phyloP scores from a whole-genome alignment of 2,797 vertebrate genomes.

The Crenichthys baileyi region DNA sequence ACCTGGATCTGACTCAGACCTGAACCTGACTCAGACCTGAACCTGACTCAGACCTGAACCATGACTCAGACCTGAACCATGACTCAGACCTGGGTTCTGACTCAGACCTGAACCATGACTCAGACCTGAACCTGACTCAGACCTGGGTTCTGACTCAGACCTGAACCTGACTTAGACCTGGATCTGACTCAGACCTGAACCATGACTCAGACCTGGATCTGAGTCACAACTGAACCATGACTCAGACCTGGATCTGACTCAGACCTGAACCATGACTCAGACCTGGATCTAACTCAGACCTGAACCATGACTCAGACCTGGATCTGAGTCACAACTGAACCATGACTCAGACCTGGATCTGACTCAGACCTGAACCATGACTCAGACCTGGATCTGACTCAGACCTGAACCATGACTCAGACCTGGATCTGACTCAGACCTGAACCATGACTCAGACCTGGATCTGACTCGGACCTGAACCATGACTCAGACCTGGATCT shows the following conservation, averaged over 20 bases:
- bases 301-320: too few relatives aligned
- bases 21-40: too few relatives aligned
- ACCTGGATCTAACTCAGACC: background rate
- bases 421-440: background rate
- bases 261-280: background rate
- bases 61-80: background rate
- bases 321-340: too few relatives aligned
- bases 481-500: background rate
- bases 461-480: too few relatives aligned
- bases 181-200: background rate
- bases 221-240: background rate
- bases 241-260: background rate
- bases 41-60: background rate
- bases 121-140: background rate
- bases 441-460: too few relatives aligned
- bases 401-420: background rate
- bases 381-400: background rate
- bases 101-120: background rate
- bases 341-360: too few relatives aligned
- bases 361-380: too few relatives aligned
- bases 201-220: too few relatives aligned
- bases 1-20: too few relatives aligned
- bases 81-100: background rate
- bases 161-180: background rate
- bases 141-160: background rate